Conservation (phyloP, 2,797 vertebrate genomes). For the Labroides dimidiatus region DNA sequence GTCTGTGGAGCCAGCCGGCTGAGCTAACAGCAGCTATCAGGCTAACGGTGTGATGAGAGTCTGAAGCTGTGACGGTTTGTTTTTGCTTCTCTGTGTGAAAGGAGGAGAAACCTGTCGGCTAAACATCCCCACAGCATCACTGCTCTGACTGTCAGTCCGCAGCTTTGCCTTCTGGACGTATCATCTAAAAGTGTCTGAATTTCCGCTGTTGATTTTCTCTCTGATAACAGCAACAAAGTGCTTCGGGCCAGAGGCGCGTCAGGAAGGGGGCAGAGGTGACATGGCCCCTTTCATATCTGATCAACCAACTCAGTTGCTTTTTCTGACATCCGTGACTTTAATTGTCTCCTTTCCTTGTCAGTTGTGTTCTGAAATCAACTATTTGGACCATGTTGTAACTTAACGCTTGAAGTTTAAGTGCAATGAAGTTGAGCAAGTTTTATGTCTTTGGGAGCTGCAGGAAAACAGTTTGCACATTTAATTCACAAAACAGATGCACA, state of each 20-base stretch:
- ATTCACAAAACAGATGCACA: no score
- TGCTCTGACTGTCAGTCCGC: fast-evolving
- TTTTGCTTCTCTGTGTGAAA: background rate
- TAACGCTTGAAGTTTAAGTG: no score
- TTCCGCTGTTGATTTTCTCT: conserved; percentile 44
- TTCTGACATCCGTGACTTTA: no score
- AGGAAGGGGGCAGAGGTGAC: no score
- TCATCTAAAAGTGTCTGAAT: background rate
- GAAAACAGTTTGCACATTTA: no score
- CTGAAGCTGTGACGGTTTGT: background rate
- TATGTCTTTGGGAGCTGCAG: no score
- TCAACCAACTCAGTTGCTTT: no score
- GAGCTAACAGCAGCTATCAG: conserved; percentile 56
- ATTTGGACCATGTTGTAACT: no score
- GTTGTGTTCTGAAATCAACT: no score
- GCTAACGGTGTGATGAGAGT: conserved; percentile 56
- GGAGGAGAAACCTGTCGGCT: fast-evolving
- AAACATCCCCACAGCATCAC: fast-evolving
- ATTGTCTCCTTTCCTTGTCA: no score
- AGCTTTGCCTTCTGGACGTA: background rate
- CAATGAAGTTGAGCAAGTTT: no score
- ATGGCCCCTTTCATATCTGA: no score
- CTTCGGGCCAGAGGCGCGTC: background rate
- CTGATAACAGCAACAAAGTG: conserved; percentile 9
- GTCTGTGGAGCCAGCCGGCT: background rate